Evolutionary conservation across 2,113 vertebrate species (phyloP).

Genomic region (Tamias sibiricus): DNA sequence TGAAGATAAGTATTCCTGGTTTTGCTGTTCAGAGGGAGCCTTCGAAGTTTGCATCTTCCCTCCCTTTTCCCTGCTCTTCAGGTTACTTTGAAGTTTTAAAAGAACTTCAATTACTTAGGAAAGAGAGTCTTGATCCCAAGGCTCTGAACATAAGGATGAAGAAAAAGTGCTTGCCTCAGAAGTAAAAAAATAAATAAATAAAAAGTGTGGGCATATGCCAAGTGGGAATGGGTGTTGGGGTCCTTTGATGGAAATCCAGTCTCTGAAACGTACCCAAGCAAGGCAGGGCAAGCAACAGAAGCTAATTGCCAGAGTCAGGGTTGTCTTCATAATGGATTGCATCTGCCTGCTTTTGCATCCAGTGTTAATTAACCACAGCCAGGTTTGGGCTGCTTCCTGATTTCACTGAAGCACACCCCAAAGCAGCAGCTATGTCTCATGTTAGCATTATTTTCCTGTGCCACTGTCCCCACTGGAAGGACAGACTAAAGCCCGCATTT

Average conservation of each 20-base stretch:
- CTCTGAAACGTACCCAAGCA: neutral
- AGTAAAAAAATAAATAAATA: neutral
- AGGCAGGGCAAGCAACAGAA: constrained; percentile 49
- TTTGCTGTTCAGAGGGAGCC: neutral
- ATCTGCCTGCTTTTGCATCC: neutral
- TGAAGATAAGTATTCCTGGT: neutral
- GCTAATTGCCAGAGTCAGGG: neutral
- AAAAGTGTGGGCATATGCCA: neutral
- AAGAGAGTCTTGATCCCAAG: constrained; percentile 38
- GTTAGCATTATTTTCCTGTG: neutral
- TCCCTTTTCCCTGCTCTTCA: neutral
- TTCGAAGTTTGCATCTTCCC: neutral
- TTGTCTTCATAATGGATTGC: neutral
- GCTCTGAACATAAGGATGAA: constrained; percentile 36
- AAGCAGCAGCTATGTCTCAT: neutral
- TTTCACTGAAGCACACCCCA: neutral
- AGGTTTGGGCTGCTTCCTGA: constrained; percentile 14
- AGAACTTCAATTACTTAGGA: constrained; percentile 54
- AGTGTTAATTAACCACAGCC: constrained; percentile 51
- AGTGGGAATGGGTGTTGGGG: neutral
- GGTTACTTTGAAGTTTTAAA: constrained; percentile 36
- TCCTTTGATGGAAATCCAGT: constrained; percentile 30
- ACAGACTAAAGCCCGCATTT: neutral
- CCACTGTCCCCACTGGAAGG: neutral
- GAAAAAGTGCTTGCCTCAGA: neutral